Conservation (phyloP, 2,797 vertebrate genomes). For the Pseudomugil tenellus region DNA sequence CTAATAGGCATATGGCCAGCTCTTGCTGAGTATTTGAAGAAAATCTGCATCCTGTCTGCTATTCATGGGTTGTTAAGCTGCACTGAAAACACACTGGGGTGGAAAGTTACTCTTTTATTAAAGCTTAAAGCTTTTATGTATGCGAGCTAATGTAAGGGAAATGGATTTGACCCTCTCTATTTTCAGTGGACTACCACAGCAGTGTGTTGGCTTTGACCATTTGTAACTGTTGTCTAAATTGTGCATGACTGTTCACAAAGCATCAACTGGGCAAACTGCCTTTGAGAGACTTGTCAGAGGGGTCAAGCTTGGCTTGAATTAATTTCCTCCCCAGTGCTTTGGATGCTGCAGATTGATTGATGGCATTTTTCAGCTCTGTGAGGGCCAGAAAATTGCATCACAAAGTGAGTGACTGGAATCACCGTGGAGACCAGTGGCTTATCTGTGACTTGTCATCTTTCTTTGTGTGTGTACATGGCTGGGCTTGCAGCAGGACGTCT, state of each 20-base stretch:
- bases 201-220: neutral
- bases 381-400: conserved; percentile 62
- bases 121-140: neutral
- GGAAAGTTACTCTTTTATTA: neutral
- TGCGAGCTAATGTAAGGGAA: neutral
- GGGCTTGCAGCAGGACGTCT: conserved; percentile 17
- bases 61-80: neutral
- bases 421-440: conserved; percentile 46
- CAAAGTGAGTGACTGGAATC: conserved; percentile 51
- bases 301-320: conserved; percentile 30
- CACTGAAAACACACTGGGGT: neutral
- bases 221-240: conserved; percentile 7
- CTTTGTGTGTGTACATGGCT: conserved; percentile 11
- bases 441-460: conserved; percentile 40
- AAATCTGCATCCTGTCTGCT: neutral
- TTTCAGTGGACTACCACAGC: neutral
- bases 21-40: neutral
- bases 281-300: conserved; percentile 25
- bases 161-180: conserved; percentile 1
- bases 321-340: conserved; percentile 38
- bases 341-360: conserved; percentile 55
- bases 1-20: neutral
- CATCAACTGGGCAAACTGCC: conserved; percentile 18
- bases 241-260: conserved; percentile 3
- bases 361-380: conserved; percentile 51